These are phyloP conservation scores for Scaeva pyrastri DNA, from an alignment of 2,888 invertebrate species.

Conservation along the genomic window DNA sequence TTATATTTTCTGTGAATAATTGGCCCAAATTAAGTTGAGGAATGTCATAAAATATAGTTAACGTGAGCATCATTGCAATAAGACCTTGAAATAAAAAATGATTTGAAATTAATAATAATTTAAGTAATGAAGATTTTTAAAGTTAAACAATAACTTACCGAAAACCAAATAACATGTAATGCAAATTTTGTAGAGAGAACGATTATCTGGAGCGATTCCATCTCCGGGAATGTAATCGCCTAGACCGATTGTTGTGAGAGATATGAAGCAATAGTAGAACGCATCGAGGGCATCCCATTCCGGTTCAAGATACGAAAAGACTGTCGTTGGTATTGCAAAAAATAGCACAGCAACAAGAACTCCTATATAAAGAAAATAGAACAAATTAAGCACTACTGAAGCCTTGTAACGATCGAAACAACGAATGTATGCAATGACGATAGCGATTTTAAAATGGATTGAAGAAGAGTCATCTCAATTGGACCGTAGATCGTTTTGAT, in stretches of 20 bases:
- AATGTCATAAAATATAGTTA: conserved; percentile 94
- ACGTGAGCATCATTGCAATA: conserved; percentile 92
- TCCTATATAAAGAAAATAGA: conserved; percentile 83
- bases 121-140: no score
- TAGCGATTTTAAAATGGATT: no score
- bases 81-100: conserved; percentile 85
- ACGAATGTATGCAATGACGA: no score
- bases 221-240: conserved; percentile 95
- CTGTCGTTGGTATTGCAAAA: conserved; percentile 90
- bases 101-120: no score
- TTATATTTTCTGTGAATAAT: conserved; percentile 88
- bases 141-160: conserved; percentile 75
- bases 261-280: conserved; percentile 96
- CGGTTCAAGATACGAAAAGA: conserved; percentile 90
- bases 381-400: conserved; percentile 6
- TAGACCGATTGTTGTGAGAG: conserved; percentile 94
- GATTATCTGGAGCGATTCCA: conserved; percentile 89
- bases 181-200: conserved; percentile 92
- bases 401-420: no score
- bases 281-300: conserved; percentile 94
- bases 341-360: conserved; percentile 86
- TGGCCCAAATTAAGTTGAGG: conserved; percentile 93
- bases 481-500: no score
- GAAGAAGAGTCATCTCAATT: no score
- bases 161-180: conserved; percentile 88